Evolutionary conservation across 1,140 invertebrate genomes (phyloP), one percentile per base, ranked within the genome.

Genomic region (Scaptodrosophila lebanonensis): DNA sequence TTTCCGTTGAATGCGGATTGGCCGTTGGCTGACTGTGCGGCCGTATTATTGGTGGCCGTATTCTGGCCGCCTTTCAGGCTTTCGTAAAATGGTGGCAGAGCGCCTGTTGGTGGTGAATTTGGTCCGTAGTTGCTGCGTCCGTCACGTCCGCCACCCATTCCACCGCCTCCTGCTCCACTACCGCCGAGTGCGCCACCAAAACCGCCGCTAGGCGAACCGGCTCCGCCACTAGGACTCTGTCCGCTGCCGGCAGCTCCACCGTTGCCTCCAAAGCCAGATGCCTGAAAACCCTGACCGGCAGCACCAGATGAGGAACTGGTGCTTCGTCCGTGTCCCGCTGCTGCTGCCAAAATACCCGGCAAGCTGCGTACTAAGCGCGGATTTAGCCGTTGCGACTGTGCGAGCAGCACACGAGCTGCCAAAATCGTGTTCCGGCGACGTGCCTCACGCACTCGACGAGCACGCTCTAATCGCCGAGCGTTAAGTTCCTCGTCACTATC

Each of bases 41-140:
- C 18, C 22, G 42, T 65, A 9, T 65, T 65, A n/a, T 48, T 59
- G 32, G 38, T 66, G 4, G 49, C 63, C 15, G 35, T 76, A 48
- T 52, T 84, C 88, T 92, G 93, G 7, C 93, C 92, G 40, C 91
- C 91, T 86, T 95, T 95, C 0, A 95, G 88, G 9, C 93, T 94
- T 87, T 95, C 94, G 71, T 95, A 95, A 71, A 95, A 95, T 0
- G 94, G 94, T 4, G 94, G 94, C 36, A 95, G 83, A 29, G 93
- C 94, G 0, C 93, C 93, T 0, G 93, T 94, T 2, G 93, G 93
- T 38, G 93, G 93, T 60, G 93, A 94, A 60, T 93, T 94, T 1
- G 93, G 93, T 2, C 93, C 94, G 76, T 95, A 95, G 77, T 94
- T 94, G 35, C 92, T 92, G 15, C 93, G 89, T 2, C 92, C 92